phyloP scores from a whole-genome alignment of 2,888 invertebrate species.

The Eurois occulta region DNA sequence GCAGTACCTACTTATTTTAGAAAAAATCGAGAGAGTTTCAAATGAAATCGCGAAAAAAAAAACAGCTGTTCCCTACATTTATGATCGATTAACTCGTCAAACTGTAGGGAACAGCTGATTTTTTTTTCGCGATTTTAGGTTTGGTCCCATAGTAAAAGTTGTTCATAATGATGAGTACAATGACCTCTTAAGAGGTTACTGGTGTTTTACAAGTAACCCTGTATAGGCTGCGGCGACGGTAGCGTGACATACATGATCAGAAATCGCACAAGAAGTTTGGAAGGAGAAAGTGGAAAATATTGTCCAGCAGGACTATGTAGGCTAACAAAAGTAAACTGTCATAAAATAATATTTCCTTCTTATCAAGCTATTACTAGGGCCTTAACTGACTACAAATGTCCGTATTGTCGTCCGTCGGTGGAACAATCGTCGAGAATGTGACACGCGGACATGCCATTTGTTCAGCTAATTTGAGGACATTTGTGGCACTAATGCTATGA shows the following conservation, averaged over 20 bases:
- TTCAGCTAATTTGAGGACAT: conserved; percentile 44
- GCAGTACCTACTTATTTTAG: not conserved
- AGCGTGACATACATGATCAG: not conserved
- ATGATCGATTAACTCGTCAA: too few species aligned
- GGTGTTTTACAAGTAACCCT: too few species aligned
- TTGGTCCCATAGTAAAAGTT: too few species aligned
- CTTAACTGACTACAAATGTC: conserved; percentile 20
- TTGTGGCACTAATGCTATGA: conserved; percentile 25
- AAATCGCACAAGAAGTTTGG: not conserved
- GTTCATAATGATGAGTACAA: too few species aligned
- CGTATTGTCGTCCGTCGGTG: conserved; percentile 32
- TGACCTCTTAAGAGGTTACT: too few species aligned
- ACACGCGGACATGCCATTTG: conserved; percentile 19
- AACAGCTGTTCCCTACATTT: too few species aligned
- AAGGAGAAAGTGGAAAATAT: not conserved
- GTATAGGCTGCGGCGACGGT: too few species aligned
- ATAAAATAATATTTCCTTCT: not conserved
- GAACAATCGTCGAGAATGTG: conserved; percentile 43
- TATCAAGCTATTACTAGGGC: conserved; percentile 17
- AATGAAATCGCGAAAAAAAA: too few species aligned
- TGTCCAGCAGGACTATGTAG: not conserved
- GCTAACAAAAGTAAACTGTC: too few species aligned
- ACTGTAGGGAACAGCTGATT: too few species aligned
- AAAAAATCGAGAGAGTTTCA: not conserved
- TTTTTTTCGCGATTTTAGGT: too few species aligned